A percentile compares a stretch with the other conserved stretches of the same genome.
These are phyloP conservation scores for Dufourea novaeangliae DNA, from an alignment of 1,140 invertebrate genomes.

Conservation along the genomic window DNA sequence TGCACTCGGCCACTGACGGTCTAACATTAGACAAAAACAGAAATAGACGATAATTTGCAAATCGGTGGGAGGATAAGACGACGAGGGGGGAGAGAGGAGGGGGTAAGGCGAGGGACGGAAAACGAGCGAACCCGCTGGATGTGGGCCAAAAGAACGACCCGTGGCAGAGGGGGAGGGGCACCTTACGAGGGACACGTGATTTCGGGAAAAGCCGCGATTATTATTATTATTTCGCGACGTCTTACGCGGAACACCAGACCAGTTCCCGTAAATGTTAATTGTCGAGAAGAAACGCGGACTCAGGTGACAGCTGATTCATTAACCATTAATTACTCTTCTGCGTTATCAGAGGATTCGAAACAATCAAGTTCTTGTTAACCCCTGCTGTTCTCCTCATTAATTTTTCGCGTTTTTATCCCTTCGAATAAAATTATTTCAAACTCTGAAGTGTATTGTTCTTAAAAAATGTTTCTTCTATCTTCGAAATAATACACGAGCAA, in stretches of 20 bases:
- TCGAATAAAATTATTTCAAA: no score
- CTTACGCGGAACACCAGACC: not conserved
- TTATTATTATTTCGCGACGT: not conserved
- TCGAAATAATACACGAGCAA: no score
- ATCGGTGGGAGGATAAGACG: constrained; percentile 54
- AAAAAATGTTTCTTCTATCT: no score
- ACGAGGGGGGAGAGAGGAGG: constrained; percentile 1
- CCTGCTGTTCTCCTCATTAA: no score
- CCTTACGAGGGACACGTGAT: not conserved
- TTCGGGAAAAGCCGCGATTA: not conserved
- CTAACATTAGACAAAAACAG: constrained; percentile 76
- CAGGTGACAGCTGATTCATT: not conserved
- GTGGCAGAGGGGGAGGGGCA: not conserved
- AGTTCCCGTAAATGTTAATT: no score
- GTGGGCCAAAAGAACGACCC: constrained; percentile 24
- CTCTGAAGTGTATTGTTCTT: no score
- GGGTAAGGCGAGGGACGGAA: constrained; percentile 25
- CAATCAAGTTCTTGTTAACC: no score
- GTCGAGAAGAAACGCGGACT: no score
- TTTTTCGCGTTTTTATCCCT: not conserved
- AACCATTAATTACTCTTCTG: not conserved
- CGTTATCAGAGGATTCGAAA: not conserved
- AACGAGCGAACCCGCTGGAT: constrained; percentile 27
- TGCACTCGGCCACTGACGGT: constrained; percentile 61
- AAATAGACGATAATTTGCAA: constrained; percentile 77